Percentiles rank a stretch among this genome's conserved stretches.
These are phyloP conservation scores for Xiphias gladius DNA, from an alignment of 2,113 vertebrate genomes.

Conservation along the genomic window DNA sequence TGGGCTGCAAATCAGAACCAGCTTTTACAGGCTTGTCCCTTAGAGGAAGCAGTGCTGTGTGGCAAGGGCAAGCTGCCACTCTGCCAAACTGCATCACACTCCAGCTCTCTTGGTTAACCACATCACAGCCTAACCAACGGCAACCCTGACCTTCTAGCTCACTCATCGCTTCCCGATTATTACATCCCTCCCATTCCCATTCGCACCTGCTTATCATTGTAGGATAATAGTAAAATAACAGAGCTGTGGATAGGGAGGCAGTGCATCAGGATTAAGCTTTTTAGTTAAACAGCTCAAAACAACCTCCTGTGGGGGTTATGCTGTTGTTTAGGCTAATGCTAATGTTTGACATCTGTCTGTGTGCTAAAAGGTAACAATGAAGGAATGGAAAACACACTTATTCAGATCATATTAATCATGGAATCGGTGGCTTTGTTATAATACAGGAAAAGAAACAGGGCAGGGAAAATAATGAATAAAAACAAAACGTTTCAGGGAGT, in stretches of 20 bases:
- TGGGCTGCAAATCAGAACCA: constrained; percentile 80
- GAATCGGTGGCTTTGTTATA: background rate
- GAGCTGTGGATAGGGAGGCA: constrained; percentile 14
- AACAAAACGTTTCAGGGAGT: background rate
- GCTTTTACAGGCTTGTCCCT: constrained; percentile 61
- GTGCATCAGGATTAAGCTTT: constrained; percentile 33
- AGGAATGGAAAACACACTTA: constrained; percentile 14
- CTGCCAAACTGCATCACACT: constrained; percentile 36
- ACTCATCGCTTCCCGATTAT: constrained; percentile 52
- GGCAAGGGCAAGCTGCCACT: constrained; percentile 64
- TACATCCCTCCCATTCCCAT: constrained; percentile 40
- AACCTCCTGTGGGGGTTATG: constrained; percentile 24
- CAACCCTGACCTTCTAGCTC: constrained; percentile 49
- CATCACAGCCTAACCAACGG: constrained; percentile 58
- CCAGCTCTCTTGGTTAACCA: constrained; percentile 51
- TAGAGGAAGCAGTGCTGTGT: constrained; percentile 47
- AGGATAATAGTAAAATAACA: constrained; percentile 59
- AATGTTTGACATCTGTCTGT: constrained; percentile 50
- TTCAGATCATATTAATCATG: background rate
- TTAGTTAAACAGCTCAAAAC: constrained; percentile 44
- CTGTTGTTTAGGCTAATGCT: constrained; percentile 25
- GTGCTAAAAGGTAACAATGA: constrained; percentile 35
- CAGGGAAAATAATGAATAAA: background rate
- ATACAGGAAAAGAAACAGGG: background rate
- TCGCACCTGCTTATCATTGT: constrained; percentile 62